These are phyloP conservation scores for Hexactinellida sp. DNA, from an alignment of 37 sponge, comb jelly and placozoan genomes.

Conservation along the genomic window DNA sequence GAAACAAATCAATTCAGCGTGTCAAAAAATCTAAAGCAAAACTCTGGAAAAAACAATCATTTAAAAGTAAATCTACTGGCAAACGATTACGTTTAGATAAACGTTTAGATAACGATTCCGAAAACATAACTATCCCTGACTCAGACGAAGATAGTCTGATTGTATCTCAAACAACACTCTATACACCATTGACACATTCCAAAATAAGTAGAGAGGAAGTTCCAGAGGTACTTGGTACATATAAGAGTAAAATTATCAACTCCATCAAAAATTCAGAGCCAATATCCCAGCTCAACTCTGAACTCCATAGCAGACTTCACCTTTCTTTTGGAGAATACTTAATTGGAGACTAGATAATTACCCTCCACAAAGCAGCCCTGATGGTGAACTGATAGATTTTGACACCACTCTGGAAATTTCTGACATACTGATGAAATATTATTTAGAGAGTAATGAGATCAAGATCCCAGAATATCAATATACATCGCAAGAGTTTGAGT, in stretches of 20 bases:
- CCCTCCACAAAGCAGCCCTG: neutral
- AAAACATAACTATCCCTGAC: neutral
- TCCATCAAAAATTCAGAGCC: neutral
- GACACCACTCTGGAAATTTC: neutral
- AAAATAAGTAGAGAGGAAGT: neutral
- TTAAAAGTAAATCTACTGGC: neutral
- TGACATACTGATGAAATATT: neutral
- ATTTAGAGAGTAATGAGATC: neutral
- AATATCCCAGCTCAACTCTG: neutral
- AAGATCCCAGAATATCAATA: conserved; percentile 4
- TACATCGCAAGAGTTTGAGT: neutral
- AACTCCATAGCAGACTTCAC: neutral
- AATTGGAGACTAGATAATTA: neutral
- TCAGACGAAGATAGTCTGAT: neutral
- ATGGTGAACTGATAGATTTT: neutral
- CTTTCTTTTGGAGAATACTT: neutral
- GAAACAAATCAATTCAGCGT: neutral
- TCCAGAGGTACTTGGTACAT: neutral
- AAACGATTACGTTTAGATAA: neutral
- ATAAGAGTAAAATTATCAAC: neutral
- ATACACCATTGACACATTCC: too few relatives aligned
- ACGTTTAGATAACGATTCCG: neutral
- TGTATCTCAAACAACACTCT: too few relatives aligned
- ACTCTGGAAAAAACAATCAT: neutral
- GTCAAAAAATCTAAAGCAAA: neutral